Evolutionary conservation across 2,113 vertebrate species (phyloP), one percentile per base, ranked within the genome.

Genomic region (Oryzias woworae): DNA sequence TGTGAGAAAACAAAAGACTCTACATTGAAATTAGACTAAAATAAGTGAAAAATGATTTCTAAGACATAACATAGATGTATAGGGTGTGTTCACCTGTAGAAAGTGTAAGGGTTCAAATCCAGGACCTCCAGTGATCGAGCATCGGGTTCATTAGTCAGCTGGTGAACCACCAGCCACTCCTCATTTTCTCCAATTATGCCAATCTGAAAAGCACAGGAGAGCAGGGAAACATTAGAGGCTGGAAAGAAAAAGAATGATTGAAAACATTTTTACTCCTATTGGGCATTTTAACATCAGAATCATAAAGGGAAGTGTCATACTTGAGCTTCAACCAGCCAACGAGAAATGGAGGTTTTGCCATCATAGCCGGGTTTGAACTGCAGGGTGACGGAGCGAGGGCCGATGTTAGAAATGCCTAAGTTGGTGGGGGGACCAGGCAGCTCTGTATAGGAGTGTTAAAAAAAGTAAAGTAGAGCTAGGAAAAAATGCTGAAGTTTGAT

Each of bases 291-390:
- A 5, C 31, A 26, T 44, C 36, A 53, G 5, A 58, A 49, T 50
- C 16, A 45, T 26, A 14, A 65, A 44, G 14, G 44, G 13, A 58
- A 44, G 15, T 16, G 7, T 55, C 63, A 81, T 84, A 98, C 97
- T 95, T 98, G 96, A 26, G 95, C 96, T 78, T 98, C 97, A 71
- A 98, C 96, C 73, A 92, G 91, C 97, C 97, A 99, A 63, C 93
- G 92, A 58, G 96, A 98, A 84, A 99, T 97, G 73, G 97, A 99
- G 22, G 97, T 98, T 79, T 99, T 99, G 46, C 97, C 97, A 0
- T 98, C 96, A 0, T 98, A 98, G 59, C 97, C 97, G 0, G 97
- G 95, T 77, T 94, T 93, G 78, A 98, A 99, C 89, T 98, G 97
- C 73, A 99, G 88, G 13, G 92, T 94, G 63, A 98, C 94, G 0